Percentiles rank a stretch among this genome's conserved stretches.
These are phyloP conservation scores for Beris chalybata DNA, from an alignment of 2,888 invertebrate species.

Conservation along the genomic window DNA sequence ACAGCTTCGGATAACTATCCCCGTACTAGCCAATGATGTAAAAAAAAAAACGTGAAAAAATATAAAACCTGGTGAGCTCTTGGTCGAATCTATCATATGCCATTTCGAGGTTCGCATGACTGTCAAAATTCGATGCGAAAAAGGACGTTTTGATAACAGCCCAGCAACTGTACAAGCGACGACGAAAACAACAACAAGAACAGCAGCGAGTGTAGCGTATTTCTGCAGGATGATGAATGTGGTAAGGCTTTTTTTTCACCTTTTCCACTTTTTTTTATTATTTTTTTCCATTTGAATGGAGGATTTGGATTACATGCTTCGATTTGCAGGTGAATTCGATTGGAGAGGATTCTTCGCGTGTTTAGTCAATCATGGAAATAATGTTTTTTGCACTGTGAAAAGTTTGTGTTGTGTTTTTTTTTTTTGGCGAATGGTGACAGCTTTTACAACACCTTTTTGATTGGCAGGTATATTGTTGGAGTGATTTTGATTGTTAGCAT, in stretches of 20 bases:
- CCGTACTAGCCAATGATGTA: not conserved
- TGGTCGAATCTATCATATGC: slow-evolving; percentile 13
- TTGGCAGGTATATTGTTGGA: slow-evolving; percentile 11
- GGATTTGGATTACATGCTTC: slow-evolving; percentile 24
- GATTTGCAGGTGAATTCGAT: slow-evolving; percentile 22
- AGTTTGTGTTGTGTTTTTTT: not conserved
- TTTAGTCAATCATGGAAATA: slow-evolving; percentile 21
- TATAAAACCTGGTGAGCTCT: slow-evolving; percentile 1
- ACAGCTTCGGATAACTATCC: too few relatives aligned
- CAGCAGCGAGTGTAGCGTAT: too few relatives aligned
- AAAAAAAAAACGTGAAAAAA: slow-evolving; percentile 1
- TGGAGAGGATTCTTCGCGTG: slow-evolving; percentile 18
- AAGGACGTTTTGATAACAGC: too few relatives aligned
- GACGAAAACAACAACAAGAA: too few relatives aligned
- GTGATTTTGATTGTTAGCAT: slow-evolving; percentile 3
- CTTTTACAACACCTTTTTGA: slow-evolving; percentile 5
- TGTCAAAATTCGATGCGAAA: slow-evolving; percentile 5
- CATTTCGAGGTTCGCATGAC: slow-evolving; percentile 9
- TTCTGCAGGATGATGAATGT: slow-evolving; percentile 13
- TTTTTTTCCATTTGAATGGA: slow-evolving; percentile 1
- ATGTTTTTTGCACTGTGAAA: not conserved
- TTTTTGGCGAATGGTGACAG: slow-evolving; percentile 7
- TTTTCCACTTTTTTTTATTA: slow-evolving; percentile 1
- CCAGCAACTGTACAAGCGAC: too few relatives aligned
- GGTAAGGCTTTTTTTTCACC: not conserved